Percentiles rank a stretch among this genome's conserved stretches.
phyloP scores from a whole-genome alignment of 2,113 vertebrate species.

The Upupa epops region DNA sequence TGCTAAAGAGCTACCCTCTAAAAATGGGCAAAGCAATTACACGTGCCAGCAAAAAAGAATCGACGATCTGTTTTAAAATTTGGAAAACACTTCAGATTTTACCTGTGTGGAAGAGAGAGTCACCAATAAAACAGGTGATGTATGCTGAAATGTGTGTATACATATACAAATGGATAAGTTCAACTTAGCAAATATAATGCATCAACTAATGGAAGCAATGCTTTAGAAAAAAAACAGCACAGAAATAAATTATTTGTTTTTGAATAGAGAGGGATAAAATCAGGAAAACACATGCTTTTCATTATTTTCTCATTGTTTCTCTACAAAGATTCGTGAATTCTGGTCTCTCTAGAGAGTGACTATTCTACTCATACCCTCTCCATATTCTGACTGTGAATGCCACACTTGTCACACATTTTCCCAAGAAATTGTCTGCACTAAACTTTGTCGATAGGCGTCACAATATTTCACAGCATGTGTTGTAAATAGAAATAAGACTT shows the following conservation, averaged over 20 bases:
- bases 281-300: neutral
- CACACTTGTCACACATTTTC: neutral
- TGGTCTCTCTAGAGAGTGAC: neutral
- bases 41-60: neutral
- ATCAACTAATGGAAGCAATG: neutral
- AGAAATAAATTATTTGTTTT: neutral
- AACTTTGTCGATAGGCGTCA: slow-evolving; percentile 52
- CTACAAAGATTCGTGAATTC: neutral
- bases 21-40: slow-evolving; percentile 8
- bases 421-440: slow-evolving; percentile 28
- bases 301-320: slow-evolving; percentile 24
- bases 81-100: neutral
- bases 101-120: neutral
- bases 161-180: neutral
- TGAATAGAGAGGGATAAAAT: neutral
- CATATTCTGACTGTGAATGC: neutral
- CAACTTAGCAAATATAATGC: neutral
- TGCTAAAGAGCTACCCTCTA: neutral
- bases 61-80: neutral
- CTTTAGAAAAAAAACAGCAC: neutral
- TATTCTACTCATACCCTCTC: neutral
- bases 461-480: slow-evolving; percentile 20
- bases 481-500: neutral
- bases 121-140: neutral
- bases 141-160: neutral